Percentiles rank a stretch among this genome's conserved stretches.
Evolutionary conservation across 2,888 invertebrate genomes (phyloP).

Genomic region (Caenorhabditis sp.): DNA sequence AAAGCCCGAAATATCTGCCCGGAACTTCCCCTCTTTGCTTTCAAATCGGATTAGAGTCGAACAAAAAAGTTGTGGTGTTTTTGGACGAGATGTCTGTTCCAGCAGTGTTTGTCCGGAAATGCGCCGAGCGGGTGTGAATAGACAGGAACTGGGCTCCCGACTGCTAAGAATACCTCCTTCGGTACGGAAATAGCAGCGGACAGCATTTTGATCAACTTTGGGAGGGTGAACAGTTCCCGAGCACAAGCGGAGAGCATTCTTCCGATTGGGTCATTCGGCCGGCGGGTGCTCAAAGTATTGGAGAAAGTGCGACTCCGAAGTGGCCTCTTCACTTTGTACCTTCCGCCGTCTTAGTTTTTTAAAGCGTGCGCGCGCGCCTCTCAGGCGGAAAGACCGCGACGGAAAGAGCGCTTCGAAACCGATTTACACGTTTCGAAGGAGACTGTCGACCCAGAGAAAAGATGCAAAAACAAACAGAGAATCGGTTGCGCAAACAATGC

Average conservation of each 20-base stretch:
- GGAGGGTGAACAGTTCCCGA: background rate
- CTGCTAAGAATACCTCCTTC: background rate
- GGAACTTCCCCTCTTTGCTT: too few species aligned
- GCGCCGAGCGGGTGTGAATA: background rate
- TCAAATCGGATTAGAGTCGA: too few species aligned
- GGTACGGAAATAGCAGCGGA: too few species aligned
- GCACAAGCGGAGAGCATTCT: background rate
- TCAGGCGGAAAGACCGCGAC: background rate
- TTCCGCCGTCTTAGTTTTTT: constrained; percentile 13
- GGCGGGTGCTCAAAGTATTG: constrained; percentile 10
- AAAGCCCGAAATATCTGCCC: too few species aligned
- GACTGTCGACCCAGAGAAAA: background rate
- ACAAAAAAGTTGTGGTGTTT: too few species aligned
- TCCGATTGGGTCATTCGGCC: background rate
- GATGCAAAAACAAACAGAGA: constrained; percentile 33
- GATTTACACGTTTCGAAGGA: constrained; percentile 44
- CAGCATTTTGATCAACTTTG: too few species aligned
- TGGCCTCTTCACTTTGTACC: constrained; percentile 32
- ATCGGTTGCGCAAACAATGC: constrained; percentile 41
- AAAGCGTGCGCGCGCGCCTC: constrained; percentile 9
- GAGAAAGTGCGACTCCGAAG: constrained; percentile 11
- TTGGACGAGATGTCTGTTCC: background rate
- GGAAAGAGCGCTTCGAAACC: constrained; percentile 28
- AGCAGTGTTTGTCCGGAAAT: constrained; percentile 8
- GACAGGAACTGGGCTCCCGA: background rate